Base-by-base conservation (phyloP, 92 coral and sea anemone genomes). In the Palythoa grandis region DNA sequence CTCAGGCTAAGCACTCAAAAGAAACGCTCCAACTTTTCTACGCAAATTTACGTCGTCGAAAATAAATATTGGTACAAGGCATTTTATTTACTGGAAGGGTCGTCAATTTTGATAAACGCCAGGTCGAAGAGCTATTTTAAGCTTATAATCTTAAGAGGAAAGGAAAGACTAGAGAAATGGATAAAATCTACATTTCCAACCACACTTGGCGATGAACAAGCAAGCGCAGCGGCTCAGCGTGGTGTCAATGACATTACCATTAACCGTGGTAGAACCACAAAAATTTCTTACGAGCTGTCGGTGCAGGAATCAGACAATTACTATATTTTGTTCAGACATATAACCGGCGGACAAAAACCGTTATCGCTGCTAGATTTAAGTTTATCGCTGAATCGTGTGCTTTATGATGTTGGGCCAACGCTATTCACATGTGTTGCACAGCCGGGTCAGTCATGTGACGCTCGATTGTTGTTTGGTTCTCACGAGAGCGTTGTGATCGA, bases 21-120 rank as follows among this genome's bases (percentile, higher is more conserved):
- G 78, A 90, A 89, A 82, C 89, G 77, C 29, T 75, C 92, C 35
- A 94, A 94, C 73, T 61, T 91, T 10, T 87, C 95, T 17, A 83
- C 89, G n/a, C 91, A 94, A 53, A 70, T 94, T 50, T 82, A 90
- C 29, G 84, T 94, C 19, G 89, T 92, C 19, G 77, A 82, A 29
- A 54, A 77, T 74, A 90, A 72, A 72, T 94, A 94, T 89, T 94
- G 98, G 98, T 94, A 88, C 88, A 94, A 94, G 78, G 89, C 94
- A 3, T 92, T 85, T 47, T 94, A 94, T 87, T 86, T 94, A 38
- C 76, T 92, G 67, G 68, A 84, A 43, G 98, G 95, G 29, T 92
- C 98, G 3, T 83, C 93, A 1, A 78, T 92, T 60, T 37, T 86
- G 22, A 82, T 94, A 69, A 87, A 92, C 39, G 98, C 95, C 23